Percentiles rank a stretch among this genome's conserved stretches.
Evolutionary conservation across 2,113 vertebrate genomes (phyloP).

Genomic region (Hypocryptadius cinnamomeus): DNA sequence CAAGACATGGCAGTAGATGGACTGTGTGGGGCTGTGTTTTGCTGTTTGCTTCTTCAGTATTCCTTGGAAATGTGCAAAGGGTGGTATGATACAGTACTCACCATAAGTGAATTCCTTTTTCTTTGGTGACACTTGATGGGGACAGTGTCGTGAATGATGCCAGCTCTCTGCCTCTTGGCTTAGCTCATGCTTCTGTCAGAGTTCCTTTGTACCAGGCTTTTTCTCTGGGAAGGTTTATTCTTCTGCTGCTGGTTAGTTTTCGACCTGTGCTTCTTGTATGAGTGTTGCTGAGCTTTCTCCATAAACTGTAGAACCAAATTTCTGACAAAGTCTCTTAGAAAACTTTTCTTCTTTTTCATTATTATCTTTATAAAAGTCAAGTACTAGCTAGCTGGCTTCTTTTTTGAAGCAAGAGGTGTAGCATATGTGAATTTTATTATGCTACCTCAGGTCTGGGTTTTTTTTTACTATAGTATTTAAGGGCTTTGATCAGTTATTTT

Average conservation of each 20-base stretch:
- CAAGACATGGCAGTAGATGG: not conserved
- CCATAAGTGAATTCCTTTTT: not conserved
- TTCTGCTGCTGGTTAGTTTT: not conserved
- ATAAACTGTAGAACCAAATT: not conserved
- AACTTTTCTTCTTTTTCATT: not conserved
- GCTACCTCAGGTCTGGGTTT: not conserved
- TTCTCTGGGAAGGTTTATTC: not conserved
- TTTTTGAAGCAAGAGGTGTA: not conserved
- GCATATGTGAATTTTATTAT: not conserved
- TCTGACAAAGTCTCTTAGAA: not conserved
- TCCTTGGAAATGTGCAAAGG: not conserved
- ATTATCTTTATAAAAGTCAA: not conserved
- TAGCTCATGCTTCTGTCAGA: not conserved
- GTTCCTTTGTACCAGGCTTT: not conserved
- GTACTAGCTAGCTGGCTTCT: not conserved
- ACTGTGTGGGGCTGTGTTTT: not conserved
- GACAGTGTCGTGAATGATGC: not conserved
- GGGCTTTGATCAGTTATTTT: not conserved
- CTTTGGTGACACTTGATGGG: not conserved
- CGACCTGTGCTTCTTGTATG: not conserved
- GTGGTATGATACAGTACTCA: not conserved
- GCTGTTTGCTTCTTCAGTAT: not conserved
- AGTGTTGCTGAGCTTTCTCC: not conserved
- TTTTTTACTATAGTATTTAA: not conserved
- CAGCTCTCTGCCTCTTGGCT: not conserved